Evolutionary conservation across 2,113 vertebrate genomes (phyloP).

Genomic region (Python bivittatus): DNA sequence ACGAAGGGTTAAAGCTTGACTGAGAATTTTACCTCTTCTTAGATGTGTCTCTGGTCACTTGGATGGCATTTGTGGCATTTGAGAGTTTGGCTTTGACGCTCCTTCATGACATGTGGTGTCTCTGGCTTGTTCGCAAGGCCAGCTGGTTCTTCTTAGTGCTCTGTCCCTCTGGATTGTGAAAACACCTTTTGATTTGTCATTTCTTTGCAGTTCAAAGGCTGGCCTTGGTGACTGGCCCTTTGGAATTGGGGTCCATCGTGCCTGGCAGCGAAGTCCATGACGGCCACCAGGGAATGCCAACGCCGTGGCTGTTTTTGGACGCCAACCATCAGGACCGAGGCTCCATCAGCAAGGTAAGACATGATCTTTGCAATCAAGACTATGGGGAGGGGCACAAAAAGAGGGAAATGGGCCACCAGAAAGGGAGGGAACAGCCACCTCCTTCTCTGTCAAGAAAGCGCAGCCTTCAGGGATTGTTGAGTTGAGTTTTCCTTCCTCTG

Average conservation of each 20-base stretch:
- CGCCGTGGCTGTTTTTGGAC: background rate
- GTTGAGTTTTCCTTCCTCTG: background rate
- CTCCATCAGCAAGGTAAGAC: conserved; percentile 59
- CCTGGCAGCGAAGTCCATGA: conserved; percentile 7
- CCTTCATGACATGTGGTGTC: background rate
- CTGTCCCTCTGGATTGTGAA: background rate
- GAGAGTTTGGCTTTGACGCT: background rate
- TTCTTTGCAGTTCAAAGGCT: conserved; percentile 49
- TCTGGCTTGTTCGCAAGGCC: no score
- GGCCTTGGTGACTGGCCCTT: conserved; percentile 35
- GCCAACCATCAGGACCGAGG: background rate
- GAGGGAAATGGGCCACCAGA: background rate
- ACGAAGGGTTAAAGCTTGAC: no score
- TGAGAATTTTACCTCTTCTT: no score
- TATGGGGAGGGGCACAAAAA: background rate
- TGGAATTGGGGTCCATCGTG: background rate
- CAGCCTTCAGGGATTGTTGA: background rate
- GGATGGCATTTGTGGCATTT: background rate
- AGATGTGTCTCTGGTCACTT: no score
- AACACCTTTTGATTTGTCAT: background rate
- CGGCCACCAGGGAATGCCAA: background rate
- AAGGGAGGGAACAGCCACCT: background rate
- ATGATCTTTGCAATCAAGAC: rapidly evolving
- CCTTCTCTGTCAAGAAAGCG: background rate
- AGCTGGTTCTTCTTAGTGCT: background rate